Conservation (phyloP, 2,797 vertebrate genomes). For the Morelia viridis region DNA sequence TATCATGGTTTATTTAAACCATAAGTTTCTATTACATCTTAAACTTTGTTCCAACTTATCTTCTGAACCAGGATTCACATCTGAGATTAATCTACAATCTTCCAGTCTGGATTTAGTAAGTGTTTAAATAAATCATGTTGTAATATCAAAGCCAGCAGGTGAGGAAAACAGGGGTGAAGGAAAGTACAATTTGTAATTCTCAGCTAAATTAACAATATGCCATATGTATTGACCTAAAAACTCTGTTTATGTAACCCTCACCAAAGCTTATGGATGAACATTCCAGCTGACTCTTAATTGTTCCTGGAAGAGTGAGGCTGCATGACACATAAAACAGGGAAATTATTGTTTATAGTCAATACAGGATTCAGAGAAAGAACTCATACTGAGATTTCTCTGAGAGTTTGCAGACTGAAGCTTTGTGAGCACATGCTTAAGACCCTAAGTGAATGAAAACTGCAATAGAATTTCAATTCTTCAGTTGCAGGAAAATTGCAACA, state of each 20-base stretch:
- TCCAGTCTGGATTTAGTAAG: not conserved
- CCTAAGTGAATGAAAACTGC: not conserved
- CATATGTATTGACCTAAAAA: not conserved
- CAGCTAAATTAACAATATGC: not conserved
- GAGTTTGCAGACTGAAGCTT: not conserved
- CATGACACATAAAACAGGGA: not conserved
- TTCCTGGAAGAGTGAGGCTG: not conserved
- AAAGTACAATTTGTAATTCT: not conserved
- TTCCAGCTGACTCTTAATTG: not conserved
- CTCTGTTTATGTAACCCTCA: not conserved
- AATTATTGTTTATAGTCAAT: not conserved
- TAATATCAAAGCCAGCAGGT: not conserved
- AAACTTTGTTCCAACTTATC: not conserved
- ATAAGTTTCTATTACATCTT: not conserved
- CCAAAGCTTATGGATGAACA: not conserved
- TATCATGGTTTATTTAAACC: not conserved
- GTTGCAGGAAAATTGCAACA: not conserved
- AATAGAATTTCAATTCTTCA: not conserved
- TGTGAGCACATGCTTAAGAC: not conserved
- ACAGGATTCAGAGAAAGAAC: not conserved
- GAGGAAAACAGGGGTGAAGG: not conserved
- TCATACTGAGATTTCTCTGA: not conserved
- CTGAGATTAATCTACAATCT: not conserved
- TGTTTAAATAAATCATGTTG: not conserved
- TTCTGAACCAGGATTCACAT: not conserved